Percentiles rank a stretch among this genome's conserved stretches.
Evolutionary conservation across 2,113 vertebrate genomes (phyloP).

Genomic region (Pterocles burchelli): DNA sequence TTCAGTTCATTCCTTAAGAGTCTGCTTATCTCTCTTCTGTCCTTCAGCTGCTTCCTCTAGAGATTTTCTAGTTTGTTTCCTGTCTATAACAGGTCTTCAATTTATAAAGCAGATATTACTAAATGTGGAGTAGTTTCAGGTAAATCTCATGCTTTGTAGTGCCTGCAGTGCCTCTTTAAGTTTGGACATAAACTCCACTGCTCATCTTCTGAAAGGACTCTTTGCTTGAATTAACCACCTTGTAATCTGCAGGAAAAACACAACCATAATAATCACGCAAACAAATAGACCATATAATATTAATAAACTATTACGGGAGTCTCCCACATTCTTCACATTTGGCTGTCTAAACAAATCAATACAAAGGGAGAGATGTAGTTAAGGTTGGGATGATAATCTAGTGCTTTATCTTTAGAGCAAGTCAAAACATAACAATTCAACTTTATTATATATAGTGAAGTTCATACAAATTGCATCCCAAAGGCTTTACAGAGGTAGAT

Average conservation of each 20-base stretch:
- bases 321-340: constrained; percentile 5
- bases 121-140: not conserved
- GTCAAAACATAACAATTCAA: constrained; percentile 20
- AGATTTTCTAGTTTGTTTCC: not conserved
- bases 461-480: not conserved
- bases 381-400: constrained; percentile 12
- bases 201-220: not conserved
- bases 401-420: constrained; percentile 19
- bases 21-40: not conserved
- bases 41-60: not conserved
- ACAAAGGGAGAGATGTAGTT: not conserved
- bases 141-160: not conserved
- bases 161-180: not conserved
- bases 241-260: constrained; percentile 1
- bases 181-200: not conserved
- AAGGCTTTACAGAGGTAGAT: not conserved
- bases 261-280: not conserved
- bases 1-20: not conserved
- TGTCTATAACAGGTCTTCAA: not conserved
- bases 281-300: not conserved
- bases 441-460: not conserved
- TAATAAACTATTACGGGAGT: constrained; percentile 4
- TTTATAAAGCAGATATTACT: not conserved
- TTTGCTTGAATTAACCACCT: not conserved
- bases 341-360: constrained; percentile 45